Percentiles rank a stretch among this genome's conserved stretches.
Evolutionary conservation across 1,140 invertebrate species (phyloP).

Genomic region (Euura lappo): DNA sequence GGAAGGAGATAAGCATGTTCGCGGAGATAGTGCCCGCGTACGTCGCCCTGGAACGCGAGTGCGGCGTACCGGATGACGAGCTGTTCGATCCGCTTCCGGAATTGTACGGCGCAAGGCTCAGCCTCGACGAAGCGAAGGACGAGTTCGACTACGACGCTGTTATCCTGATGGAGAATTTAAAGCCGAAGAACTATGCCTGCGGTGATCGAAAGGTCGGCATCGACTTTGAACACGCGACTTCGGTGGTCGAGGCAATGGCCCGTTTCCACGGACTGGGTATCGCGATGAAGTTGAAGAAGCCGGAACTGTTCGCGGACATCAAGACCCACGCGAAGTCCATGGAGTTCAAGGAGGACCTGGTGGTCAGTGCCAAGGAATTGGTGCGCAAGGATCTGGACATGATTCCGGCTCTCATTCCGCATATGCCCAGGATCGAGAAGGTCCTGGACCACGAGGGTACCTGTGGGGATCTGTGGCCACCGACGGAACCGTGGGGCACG

Average conservation of each 20-base stretch:
- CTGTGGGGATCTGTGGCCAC: conserved; percentile 27
- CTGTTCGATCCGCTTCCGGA: conserved; percentile 58
- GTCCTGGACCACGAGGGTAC: conserved; percentile 40
- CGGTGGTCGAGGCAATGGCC: conserved; percentile 61
- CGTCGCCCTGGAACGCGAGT: conserved; percentile 44
- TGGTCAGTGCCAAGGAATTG: conserved; percentile 31
- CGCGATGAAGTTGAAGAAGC: conserved; percentile 60
- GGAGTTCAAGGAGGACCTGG: conserved; percentile 14
- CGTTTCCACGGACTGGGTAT: conserved; percentile 66
- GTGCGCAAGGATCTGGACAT: neutral
- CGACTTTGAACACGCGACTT: conserved; percentile 57
- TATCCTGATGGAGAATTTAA: conserved; percentile 66
- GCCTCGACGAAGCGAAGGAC: conserved; percentile 43
- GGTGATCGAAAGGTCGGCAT: conserved; percentile 58
- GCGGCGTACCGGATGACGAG: conserved; percentile 45
- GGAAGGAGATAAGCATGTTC: conserved; percentile 53
- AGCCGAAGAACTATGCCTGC: conserved; percentile 55
- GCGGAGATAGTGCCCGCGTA: conserved; percentile 45
- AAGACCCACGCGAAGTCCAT: conserved; percentile 37
- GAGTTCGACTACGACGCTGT: conserved; percentile 64
- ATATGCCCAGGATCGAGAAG: conserved; percentile 36
- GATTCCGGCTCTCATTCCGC: conserved; percentile 36
- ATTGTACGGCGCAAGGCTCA: conserved; percentile 63
- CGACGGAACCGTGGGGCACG: conserved; percentile 58
- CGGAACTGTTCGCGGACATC: conserved; percentile 58